Base-by-base conservation (phyloP, 2,797 vertebrate species). In the Synanceia verrucosa region DNA sequence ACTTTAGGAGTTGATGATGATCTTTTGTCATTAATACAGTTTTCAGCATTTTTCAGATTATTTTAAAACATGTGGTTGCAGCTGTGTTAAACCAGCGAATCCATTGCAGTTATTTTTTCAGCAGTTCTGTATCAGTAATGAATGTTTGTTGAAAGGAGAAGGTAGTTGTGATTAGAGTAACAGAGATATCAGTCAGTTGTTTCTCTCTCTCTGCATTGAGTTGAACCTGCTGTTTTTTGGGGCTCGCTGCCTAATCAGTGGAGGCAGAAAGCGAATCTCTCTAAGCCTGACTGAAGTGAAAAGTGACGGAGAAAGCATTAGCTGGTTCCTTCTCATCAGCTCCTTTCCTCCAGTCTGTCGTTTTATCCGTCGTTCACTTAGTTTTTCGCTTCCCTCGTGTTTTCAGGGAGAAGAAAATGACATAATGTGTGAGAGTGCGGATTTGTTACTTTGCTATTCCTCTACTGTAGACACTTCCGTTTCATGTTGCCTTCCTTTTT, bases 381-480 rank as follows among this genome's bases (percentile, higher is more conserved):
- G 5, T 10, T 1, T 34, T 59, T 61, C 9, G 18, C 51, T 58
- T 75, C 34, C n/a, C 44, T 50, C 33, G 21, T 73, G 70, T 82
- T 69, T 88, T 78, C 52, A 62, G 69, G 57, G 58, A 74, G 70
- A 58, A 46, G 12, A 78, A 73, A 60, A 62, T 7, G 8, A 28
- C 47, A 77, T 66, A 60, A 72, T 60, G 57, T 26, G 55, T 41
- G 28, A 58, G 58, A 58, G 74, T 43, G 63, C 51, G 69, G 34
- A 70, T 81, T 67, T 79, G 71, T 70, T 51, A 28, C 67, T 83
- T 76, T 81, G 48, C 73, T 51, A 60, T 88, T 76, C 67, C 62
- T 9, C 70, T 33, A 43, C 67, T 72, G 71, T 36, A 65, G 48
- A 75, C 60, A 43, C 64, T 70, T 69, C 69, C 67, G 57, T 81